A percentile compares a stretch with the other conserved stretches of the same genome.
Conservation (phyloP, 1,140 invertebrate species). For the Drosophila seguyi region DNA sequence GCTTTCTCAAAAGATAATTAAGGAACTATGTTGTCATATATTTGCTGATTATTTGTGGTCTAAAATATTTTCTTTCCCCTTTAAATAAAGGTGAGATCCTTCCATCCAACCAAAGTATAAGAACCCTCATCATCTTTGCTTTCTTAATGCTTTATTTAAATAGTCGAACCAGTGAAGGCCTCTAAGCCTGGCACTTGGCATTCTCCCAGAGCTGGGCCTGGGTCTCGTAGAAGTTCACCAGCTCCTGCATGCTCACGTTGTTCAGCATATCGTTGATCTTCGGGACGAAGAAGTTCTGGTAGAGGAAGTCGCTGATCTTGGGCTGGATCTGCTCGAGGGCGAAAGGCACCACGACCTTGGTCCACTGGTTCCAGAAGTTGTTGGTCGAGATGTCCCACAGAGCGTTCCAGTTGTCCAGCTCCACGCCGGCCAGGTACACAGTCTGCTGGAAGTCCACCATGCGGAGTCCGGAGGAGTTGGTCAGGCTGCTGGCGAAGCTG, state of each 20-base stretch:
- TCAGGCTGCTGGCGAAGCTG: no score
- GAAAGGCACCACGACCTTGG: constrained; percentile 10
- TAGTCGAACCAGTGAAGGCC: not conserved
- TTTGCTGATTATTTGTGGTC: no score
- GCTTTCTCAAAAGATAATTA: no score
- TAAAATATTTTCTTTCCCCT: no score
- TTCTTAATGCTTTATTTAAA: constrained; percentile 6
- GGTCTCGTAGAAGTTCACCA: constrained; percentile 25
- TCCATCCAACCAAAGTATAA: not conserved
- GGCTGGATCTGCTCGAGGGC: constrained; percentile 49
- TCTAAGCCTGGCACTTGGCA: constrained; percentile 6
- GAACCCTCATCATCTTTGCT: not conserved
- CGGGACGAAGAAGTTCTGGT: constrained; percentile 38
- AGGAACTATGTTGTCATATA: no score
- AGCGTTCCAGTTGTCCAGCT: constrained; percentile 64
- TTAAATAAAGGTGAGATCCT: no score
- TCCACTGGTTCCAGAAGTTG: constrained; percentile 49
- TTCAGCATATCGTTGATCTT: constrained; percentile 40
- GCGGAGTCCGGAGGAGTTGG: no score
- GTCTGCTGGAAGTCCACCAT: no score
- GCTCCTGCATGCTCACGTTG: no score
- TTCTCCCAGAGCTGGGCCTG: constrained; percentile 14
- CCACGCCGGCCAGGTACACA: constrained; percentile 53
- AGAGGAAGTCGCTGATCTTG: constrained; percentile 24
- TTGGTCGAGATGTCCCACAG: constrained; percentile 62